Percentiles rank a stretch among this genome's conserved stretches.
phyloP scores from a whole-genome alignment of 2,113 vertebrate genomes.

The Antechinus flavipes region DNA sequence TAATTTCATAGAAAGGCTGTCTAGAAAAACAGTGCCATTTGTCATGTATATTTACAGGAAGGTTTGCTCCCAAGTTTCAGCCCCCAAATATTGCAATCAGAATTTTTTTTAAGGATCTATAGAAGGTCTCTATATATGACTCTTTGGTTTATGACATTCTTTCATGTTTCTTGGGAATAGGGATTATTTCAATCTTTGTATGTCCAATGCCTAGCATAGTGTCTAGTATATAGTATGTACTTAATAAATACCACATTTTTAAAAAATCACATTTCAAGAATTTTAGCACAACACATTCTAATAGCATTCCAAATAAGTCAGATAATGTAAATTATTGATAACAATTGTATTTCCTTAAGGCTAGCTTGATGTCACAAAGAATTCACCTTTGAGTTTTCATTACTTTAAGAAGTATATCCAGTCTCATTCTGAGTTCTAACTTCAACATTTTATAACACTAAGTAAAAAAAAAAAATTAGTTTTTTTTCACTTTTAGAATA shows the following conservation, averaged over 20 bases:
- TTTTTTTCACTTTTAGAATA: not conserved
- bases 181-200: not conserved
- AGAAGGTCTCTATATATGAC: not conserved
- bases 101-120: not conserved
- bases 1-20: not conserved
- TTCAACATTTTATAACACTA: not conserved
- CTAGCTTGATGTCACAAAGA: not conserved
- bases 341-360: not conserved
- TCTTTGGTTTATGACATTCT: not conserved
- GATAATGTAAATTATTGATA: not conserved
- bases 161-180: not conserved
- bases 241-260: not conserved
- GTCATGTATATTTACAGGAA: not conserved
- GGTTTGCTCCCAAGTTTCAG: not conserved
- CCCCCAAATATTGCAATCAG: not conserved
- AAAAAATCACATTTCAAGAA: no score
- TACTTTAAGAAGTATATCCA: not conserved
- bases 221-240: not conserved
- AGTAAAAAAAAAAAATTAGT: not conserved
- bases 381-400: not conserved
- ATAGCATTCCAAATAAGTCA: not conserved
- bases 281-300: no score
- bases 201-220: not conserved
- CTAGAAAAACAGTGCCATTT: not conserved
- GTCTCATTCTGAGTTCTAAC: not conserved